These are phyloP conservation scores for Gadopsis bispinosus DNA, from an alignment of 2,797 vertebrate species.

Conservation along the genomic window DNA sequence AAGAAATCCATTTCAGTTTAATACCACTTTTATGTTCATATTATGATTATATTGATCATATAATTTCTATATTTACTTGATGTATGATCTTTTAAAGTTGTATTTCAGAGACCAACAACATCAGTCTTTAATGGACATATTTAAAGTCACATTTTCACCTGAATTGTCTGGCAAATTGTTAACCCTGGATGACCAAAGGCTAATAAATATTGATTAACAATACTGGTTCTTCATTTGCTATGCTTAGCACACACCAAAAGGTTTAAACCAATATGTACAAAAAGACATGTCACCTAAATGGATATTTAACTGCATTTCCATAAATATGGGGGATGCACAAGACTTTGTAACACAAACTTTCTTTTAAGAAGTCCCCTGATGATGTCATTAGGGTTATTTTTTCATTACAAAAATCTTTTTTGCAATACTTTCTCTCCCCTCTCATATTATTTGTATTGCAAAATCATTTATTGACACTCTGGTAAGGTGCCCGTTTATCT, in stretches of 20 bases:
- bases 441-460: background rate
- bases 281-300: background rate
- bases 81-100: background rate
- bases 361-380: background rate
- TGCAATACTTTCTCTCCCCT: background rate
- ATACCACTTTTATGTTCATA: background rate
- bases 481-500: background rate
- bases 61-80: background rate
- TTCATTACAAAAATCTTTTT: background rate
- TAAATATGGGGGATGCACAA: background rate
- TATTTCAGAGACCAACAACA: background rate
- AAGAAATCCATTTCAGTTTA: slow-evolving; percentile 22
- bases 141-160: background rate
- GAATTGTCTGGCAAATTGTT: background rate
- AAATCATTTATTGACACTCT: background rate
- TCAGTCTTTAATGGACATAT: background rate
- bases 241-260: background rate
- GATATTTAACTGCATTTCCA: background rate
- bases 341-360: background rate
- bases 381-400: background rate
- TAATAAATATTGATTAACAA: background rate
- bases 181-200: background rate
- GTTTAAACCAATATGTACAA: background rate
- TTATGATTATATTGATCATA: background rate
- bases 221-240: background rate